phyloP scores from a whole-genome alignment of 1,140 invertebrate genomes.

The Homalodisca vitripennis region DNA sequence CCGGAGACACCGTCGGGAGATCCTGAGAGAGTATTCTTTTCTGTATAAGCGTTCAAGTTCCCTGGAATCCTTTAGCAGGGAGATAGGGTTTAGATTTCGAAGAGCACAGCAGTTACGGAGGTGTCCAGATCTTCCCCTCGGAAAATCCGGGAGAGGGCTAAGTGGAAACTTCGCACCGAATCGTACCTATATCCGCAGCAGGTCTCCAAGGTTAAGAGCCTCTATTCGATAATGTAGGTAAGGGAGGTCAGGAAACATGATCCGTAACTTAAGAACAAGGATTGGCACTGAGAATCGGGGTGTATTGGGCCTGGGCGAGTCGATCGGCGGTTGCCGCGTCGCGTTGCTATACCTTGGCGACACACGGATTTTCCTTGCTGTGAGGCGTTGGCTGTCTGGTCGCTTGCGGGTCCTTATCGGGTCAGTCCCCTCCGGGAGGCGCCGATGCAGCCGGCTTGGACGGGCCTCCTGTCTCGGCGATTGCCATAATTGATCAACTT shows the following conservation, averaged over 20 bases:
- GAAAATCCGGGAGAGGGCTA: slow-evolving; percentile 73
- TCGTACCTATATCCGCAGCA: slow-evolving; percentile 82
- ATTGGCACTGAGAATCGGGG: slow-evolving; percentile 56
- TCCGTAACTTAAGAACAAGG: slow-evolving; percentile 79
- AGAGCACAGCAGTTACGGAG: slow-evolving; percentile 67
- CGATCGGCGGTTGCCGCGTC: slow-evolving; percentile 43
- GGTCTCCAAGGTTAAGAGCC: slow-evolving; percentile 87
- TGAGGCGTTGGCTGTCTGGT: slow-evolving; percentile 44
- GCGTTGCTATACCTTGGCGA: slow-evolving; percentile 45
- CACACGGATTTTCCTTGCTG: slow-evolving; percentile 49
- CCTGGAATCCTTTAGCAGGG: slow-evolving; percentile 25
- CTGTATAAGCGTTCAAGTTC: slow-evolving; percentile 26
- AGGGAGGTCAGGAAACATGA: slow-evolving; percentile 81
- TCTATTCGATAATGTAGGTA: slow-evolving; percentile 88
- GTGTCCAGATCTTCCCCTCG: slow-evolving; percentile 64
- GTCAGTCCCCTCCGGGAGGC: too few relatives aligned
- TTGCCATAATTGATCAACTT: slow-evolving; percentile 67
- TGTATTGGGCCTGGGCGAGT: slow-evolving; percentile 54
- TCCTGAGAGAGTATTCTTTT: slow-evolving; percentile 9
- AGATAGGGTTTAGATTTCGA: slow-evolving; percentile 59
- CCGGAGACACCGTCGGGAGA: slow-evolving; percentile 28
- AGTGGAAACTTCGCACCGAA: slow-evolving; percentile 60
- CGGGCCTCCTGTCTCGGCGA: slow-evolving; percentile 46
- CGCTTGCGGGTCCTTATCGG: slow-evolving; percentile 36
- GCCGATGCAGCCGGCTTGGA: too few relatives aligned